Percentiles rank a stretch among this genome's conserved stretches.
These are phyloP conservation scores for Pogonophryne albipinna DNA, from an alignment of 2,797 vertebrate genomes.

Conservation along the genomic window DNA sequence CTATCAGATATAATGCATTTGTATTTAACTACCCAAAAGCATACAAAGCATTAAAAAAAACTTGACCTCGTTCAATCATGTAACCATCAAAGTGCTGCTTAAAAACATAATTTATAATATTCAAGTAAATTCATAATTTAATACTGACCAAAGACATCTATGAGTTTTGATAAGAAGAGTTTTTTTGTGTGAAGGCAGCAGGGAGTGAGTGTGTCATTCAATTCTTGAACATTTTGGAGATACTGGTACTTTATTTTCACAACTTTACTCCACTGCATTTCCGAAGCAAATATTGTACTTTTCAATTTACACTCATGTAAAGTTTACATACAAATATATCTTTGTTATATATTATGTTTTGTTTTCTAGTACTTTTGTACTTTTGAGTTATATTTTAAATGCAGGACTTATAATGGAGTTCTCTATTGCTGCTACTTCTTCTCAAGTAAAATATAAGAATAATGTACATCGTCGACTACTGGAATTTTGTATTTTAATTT, in stretches of 20 bases:
- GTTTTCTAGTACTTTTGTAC: too few relatives aligned
- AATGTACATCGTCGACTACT: neutral
- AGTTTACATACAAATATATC: neutral
- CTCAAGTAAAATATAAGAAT: neutral
- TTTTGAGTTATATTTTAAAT: neutral
- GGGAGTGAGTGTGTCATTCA: too few relatives aligned
- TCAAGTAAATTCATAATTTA: neutral
- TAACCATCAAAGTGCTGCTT: neutral
- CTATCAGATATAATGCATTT: neutral
- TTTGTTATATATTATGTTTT: neutral
- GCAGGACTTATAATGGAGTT: neutral
- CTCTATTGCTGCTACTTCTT: neutral
- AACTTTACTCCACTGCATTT: neutral
- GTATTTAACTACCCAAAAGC: neutral
- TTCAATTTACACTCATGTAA: neutral
- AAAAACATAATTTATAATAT: neutral
- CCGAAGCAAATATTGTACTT: neutral
- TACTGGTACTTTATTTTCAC: neutral
- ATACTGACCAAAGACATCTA: neutral
- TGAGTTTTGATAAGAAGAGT: neutral
- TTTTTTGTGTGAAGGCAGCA: too few relatives aligned
- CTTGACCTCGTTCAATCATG: neutral
- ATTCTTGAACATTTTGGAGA: neutral
- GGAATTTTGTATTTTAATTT: constrained; percentile 10
- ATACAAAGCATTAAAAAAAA: neutral